Evolutionary conservation across 2,888 invertebrate genomes (phyloP).

Genomic region (Neoscelio sp.): DNA sequence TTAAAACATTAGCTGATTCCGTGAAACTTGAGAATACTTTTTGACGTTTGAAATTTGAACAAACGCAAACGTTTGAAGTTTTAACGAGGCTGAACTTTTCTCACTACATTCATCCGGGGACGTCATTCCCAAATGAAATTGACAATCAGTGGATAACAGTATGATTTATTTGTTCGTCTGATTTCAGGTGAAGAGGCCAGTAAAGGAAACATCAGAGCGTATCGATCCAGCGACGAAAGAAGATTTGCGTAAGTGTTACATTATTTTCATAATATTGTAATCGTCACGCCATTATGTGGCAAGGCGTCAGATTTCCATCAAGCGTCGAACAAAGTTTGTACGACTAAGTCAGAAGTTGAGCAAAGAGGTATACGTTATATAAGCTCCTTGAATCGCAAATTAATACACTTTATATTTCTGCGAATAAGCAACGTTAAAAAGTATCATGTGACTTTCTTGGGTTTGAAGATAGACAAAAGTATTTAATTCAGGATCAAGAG

Average conservation of each 20-base stretch:
- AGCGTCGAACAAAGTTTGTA: constrained; percentile 12
- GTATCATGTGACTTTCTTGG: neutral
- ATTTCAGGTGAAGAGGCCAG: constrained; percentile 65
- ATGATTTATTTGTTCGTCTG: constrained; percentile 34
- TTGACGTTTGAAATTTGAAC: too few species aligned
- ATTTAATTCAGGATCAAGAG: constrained; percentile 15
- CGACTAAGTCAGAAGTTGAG: constrained; percentile 12
- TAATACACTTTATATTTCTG: constrained; percentile 15
- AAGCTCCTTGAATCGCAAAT: constrained; percentile 27
- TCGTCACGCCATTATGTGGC: constrained; percentile 31
- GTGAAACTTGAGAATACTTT: too few species aligned
- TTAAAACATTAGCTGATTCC: too few species aligned
- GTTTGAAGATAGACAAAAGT: neutral
- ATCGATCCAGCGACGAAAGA: constrained; percentile 75
- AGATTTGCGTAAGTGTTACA: constrained; percentile 79
- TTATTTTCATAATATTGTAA: constrained; percentile 59
- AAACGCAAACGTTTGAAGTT: constrained; percentile 10
- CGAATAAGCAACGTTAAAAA: constrained; percentile 3
- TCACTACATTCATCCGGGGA: constrained; percentile 25
- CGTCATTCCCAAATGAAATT: neutral
- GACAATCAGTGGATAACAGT: constrained; percentile 12
- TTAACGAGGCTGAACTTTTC: constrained; percentile 44
- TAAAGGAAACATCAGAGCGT: constrained; percentile 70
- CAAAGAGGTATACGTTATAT: constrained; percentile 31
- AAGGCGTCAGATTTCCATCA: constrained; percentile 53